A percentile compares a stretch with the other conserved stretches of the same genome.
Conservation (phyloP, 2,888 invertebrate species). For the Hofmannophila pseudospretella region DNA sequence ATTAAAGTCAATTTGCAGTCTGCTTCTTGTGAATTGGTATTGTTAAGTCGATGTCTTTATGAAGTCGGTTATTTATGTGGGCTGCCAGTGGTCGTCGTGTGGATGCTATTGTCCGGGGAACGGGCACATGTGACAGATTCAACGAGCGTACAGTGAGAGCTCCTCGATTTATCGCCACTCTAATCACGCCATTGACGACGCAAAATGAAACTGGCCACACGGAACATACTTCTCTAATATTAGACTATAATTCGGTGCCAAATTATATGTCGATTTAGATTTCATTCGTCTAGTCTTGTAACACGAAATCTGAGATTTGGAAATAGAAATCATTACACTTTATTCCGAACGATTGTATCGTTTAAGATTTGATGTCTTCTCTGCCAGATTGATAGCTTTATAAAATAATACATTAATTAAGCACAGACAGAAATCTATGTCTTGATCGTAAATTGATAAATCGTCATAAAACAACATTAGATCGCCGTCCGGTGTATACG, state of each 20-base stretch:
- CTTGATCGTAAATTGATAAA: slow-evolving; percentile 20
- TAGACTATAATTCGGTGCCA: slow-evolving; percentile 48
- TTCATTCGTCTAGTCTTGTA: slow-evolving; percentile 10
- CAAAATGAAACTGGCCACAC: slow-evolving; percentile 32
- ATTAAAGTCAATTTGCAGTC: slow-evolving; percentile 13
- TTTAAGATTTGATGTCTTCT: slow-evolving; percentile 2
- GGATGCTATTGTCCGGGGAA: slow-evolving; percentile 23
- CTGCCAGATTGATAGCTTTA: slow-evolving; percentile 8
- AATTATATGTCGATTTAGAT: slow-evolving; percentile 37
- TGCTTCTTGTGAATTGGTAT: slow-evolving; percentile 20
- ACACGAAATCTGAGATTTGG: not conserved
- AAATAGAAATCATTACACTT: not conserved
- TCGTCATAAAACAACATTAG: slow-evolving; percentile 22
- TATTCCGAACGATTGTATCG: not conserved
- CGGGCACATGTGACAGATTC: slow-evolving; percentile 32
- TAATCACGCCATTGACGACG: slow-evolving; percentile 37
- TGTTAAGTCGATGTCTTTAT: slow-evolving; percentile 27
- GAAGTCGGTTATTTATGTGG: slow-evolving; percentile 26
- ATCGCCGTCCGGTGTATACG: slow-evolving; percentile 26
- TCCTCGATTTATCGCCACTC: slow-evolving; percentile 31
- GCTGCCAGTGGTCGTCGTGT: slow-evolving; percentile 12
- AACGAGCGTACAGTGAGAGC: slow-evolving; percentile 39
- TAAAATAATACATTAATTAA: slow-evolving; percentile 4
- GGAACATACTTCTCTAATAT: slow-evolving; percentile 41
- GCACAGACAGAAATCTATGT: slow-evolving; percentile 2